Evolutionary conservation across 1,140 invertebrate genomes (phyloP).

Genomic region (Phortica variegata): DNA sequence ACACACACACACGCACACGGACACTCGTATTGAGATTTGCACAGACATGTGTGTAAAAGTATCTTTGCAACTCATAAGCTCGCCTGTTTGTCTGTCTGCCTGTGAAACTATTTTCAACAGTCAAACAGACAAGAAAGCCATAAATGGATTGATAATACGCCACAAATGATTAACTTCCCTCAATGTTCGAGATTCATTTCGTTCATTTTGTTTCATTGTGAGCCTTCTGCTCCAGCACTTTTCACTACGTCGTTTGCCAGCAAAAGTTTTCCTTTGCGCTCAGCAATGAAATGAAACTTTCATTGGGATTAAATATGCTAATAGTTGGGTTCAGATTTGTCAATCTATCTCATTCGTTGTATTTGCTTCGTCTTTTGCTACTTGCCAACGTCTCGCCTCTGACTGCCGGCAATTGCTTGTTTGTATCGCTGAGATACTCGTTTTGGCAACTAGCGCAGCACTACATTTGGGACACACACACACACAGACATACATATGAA

Average conservation of each 20-base stretch:
- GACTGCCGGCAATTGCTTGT: slow-evolving; percentile 3
- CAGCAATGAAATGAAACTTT: too few relatives aligned
- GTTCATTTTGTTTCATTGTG: slow-evolving; percentile 11
- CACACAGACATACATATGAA: too few relatives aligned
- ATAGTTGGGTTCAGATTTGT: slow-evolving; percentile 48
- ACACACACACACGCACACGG: neutral
- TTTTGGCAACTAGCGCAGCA: too few relatives aligned
- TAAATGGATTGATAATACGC: slow-evolving; percentile 54
- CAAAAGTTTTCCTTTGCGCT: neutral
- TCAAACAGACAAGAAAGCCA: too few relatives aligned
- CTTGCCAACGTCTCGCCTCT: too few relatives aligned
- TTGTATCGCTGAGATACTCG: too few relatives aligned
- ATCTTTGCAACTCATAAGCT: neutral
- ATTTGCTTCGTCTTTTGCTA: too few relatives aligned
- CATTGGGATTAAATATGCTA: slow-evolving; percentile 31
- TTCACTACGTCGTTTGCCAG: neutral
- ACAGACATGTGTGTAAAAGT: slow-evolving; percentile 6
- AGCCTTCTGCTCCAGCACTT: slow-evolving; percentile 2
- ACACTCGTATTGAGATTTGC: slow-evolving; percentile 24
- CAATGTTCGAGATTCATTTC: slow-evolving; percentile 24
- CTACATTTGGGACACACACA: too few relatives aligned
- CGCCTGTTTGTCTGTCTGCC: neutral
- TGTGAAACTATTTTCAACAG: slow-evolving; percentile 4
- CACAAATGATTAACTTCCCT: slow-evolving; percentile 52
- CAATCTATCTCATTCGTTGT: slow-evolving; percentile 32